Conservation (phyloP, 2,797 vertebrate genomes). For the Coregonus suidteri region DNA sequence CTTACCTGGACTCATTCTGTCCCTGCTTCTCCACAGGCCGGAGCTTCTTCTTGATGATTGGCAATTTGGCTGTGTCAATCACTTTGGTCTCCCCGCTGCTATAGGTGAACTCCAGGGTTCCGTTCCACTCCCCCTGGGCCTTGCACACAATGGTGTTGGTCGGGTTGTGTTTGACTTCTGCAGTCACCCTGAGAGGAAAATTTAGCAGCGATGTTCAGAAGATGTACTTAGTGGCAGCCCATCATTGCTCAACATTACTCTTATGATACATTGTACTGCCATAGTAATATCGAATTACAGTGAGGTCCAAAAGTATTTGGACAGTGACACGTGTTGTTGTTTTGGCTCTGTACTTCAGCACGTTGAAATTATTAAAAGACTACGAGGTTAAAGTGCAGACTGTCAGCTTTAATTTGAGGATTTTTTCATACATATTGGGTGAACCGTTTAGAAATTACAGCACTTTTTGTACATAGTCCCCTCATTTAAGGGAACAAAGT, state of each 20-base stretch:
- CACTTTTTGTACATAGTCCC: too few species aligned
- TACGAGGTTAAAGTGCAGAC: too few species aligned
- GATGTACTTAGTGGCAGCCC: not conserved
- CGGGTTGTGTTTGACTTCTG: conserved; percentile 91
- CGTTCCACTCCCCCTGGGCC: conserved; percentile 97
- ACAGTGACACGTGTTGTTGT: too few species aligned
- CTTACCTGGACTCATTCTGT: conserved; percentile 86
- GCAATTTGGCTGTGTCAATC: conserved; percentile 86
- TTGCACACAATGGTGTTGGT: conserved; percentile 90
- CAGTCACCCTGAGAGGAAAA: conserved; percentile 81
- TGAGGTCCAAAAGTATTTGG: not conserved
- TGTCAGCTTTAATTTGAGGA: too few species aligned
- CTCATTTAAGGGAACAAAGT: too few species aligned
- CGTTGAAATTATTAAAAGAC: too few species aligned
- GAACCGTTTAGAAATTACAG: too few species aligned
- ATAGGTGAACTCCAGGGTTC: conserved; percentile 90
- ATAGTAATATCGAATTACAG: not conserved
- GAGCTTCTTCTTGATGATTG: conserved; percentile 86
- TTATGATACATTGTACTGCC: not conserved
- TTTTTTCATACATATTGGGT: too few species aligned
- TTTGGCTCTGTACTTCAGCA: too few species aligned
- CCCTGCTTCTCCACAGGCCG: conserved; percentile 84
- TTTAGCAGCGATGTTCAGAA: not conserved
- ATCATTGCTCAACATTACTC: not conserved
- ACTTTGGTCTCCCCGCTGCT: conserved; percentile 91